Evolutionary conservation across 2,797 vertebrate species (phyloP), one percentile per base, ranked within the genome.

Genomic region (Pelodytes ibericus): DNA sequence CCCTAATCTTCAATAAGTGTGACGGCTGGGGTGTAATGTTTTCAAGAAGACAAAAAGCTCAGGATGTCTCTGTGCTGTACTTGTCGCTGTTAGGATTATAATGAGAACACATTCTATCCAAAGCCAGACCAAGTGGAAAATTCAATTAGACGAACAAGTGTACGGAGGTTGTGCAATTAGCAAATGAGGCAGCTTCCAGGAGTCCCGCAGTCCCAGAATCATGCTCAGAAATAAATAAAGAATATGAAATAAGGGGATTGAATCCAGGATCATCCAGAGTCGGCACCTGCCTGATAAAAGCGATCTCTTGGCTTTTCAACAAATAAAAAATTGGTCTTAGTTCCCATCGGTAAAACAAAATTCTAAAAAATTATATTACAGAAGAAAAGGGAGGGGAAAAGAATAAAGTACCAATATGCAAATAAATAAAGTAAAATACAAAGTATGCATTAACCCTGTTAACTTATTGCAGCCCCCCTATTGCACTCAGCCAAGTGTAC

Each of bases 71-170:
- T 53, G 22, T 15, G 63, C 47, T 53, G 63, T 57, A 41, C 47
- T 68, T 79, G 76, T 61, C 57, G 36, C 64, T 72, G 39, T 67
- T 81, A 81, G 67, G 18, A 80, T 81, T 83, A 73, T 83, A 85
- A 83, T 15, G 4, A 85, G 79, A 83, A 84, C n/a, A 84, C 83
- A 87, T 80, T 82, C 57, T 74, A 80, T 74, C 20, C 70, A 77
- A 80, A 81, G 36, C 72, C 16, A 73, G 59, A 81, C 15, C 75
- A 83, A 83, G 59, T 66, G 33, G 74, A 86, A 87, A 85, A 84
- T 80, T 80, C 80, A 82, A 81, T 89, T 88, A 87, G 74, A 78
- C 81, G 80, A 80, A 84, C 80, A 86, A 68, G 56, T 81, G 27
- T 80, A 58, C 18, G 53, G 74, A 79, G 83, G 57, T 62, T 71